phyloP scores from a whole-genome alignment of 2,888 invertebrate genomes.

The Mythimna lalbum region DNA sequence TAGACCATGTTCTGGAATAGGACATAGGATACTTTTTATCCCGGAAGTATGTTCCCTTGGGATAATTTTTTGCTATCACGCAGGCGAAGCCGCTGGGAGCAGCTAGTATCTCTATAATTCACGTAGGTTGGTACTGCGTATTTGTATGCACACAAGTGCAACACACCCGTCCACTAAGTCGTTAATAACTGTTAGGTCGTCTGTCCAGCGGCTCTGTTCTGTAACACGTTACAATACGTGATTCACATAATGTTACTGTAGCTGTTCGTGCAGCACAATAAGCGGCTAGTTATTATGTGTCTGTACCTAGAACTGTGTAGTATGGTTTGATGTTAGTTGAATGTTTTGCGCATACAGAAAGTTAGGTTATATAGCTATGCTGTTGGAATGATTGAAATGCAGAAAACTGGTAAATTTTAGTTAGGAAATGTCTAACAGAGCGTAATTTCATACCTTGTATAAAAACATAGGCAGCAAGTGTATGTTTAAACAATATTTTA shows the following conservation, averaged over 20 bases:
- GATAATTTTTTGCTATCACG: no score
- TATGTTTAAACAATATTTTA: no score
- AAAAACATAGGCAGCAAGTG: no score
- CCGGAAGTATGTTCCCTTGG: no score
- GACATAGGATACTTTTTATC: no score
- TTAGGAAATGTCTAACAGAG: no score
- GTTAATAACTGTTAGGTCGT: slow-evolving; percentile 55
- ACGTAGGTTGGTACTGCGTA: not conserved
- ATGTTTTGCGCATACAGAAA: not conserved
- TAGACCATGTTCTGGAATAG: no score
- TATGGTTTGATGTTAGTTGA: not conserved
- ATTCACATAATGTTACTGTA: slow-evolving; percentile 44
- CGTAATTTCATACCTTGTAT: no score
- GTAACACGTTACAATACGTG: slow-evolving; percentile 53
- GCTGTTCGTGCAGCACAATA: slow-evolving; percentile 28
- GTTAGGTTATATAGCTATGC: not conserved
- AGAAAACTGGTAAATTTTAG: no score
- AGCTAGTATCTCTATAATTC: not conserved
- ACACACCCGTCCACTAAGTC: slow-evolving; percentile 35
- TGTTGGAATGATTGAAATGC: no score
- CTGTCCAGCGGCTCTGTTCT: slow-evolving; percentile 24
- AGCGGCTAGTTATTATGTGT: slow-evolving; percentile 1
- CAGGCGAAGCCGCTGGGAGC: no score
- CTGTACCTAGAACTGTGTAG: not conserved
- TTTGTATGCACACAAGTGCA: slow-evolving; percentile 45